A percentile compares a stretch with the other conserved stretches of the same genome.
Evolutionary conservation across 2,888 invertebrate genomes (phyloP).

Genomic region (Dolichomitus sp.): DNA sequence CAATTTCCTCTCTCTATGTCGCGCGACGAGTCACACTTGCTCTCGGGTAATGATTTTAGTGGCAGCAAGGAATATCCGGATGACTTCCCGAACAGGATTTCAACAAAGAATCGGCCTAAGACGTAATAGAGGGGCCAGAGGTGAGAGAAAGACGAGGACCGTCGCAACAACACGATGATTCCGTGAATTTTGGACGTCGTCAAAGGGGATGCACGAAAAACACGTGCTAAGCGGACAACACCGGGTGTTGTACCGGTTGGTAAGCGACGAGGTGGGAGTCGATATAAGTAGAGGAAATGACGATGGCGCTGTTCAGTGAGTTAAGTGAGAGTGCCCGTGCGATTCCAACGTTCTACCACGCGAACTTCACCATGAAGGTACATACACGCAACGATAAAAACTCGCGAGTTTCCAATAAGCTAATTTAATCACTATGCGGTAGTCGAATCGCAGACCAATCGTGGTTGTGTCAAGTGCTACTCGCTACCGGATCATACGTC

Average conservation of each 20-base stretch:
- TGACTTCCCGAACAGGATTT: background rate
- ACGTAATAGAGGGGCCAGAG: background rate
- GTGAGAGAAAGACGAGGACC: background rate
- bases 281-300: constrained; percentile 84
- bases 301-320: constrained; percentile 82
- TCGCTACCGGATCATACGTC: constrained; percentile 19
- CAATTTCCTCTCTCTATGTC: background rate
- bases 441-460: background rate
- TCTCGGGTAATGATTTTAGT: background rate
- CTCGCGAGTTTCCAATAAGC: constrained; percentile 37
- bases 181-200: constrained; percentile 23
- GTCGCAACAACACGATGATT: constrained; percentile 23
- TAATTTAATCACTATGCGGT: background rate
- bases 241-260: constrained; percentile 12
- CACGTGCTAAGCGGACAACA: constrained; percentile 25
- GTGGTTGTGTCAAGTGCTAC: constrained; percentile 32
- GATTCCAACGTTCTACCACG: constrained; percentile 79
- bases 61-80: background rate
- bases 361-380: constrained; percentile 84
- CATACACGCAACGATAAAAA: constrained; percentile 49
- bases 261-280: constrained; percentile 79
- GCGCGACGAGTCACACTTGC: background rate
- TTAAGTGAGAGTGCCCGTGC: constrained; percentile 86
- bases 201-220: constrained; percentile 22
- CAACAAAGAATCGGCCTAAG: background rate